Evolutionary conservation across 92 coral and sea anemone species (phyloP).

Genomic region (Metridium senile): DNA sequence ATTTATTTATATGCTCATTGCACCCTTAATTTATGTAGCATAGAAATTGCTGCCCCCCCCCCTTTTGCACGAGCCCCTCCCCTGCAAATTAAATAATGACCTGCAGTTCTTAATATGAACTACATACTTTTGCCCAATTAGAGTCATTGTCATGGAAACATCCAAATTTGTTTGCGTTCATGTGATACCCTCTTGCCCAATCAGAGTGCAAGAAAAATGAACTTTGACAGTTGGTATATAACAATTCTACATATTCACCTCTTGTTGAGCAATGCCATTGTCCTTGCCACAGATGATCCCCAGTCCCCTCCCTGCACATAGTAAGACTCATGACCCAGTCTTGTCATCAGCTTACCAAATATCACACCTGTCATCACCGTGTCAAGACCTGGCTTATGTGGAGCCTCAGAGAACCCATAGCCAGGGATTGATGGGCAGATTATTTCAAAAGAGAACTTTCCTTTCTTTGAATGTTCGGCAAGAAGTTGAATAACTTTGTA

Average conservation of each 20-base stretch:
- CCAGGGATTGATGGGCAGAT: conserved; percentile 99
- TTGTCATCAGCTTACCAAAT: conserved; percentile 80
- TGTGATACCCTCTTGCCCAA: too few relatives aligned
- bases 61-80: too few relatives aligned
- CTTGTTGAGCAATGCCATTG: conserved; percentile 65
- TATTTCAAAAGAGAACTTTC: conserved; percentile 71
- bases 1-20: too few relatives aligned
- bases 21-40: too few relatives aligned
- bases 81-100: too few relatives aligned
- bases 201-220: neutral
- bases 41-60: too few relatives aligned
- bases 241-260: conserved; percentile 63
- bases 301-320: conserved; percentile 98
- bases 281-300: conserved; percentile 76
- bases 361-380: conserved; percentile 65
- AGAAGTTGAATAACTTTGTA: conserved; percentile 75
- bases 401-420: conserved; percentile 85
- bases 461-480: conserved; percentile 35
- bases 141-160: too few relatives aligned
- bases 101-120: too few relatives aligned
- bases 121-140: too few relatives aligned
- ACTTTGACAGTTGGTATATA: neutral
- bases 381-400: conserved; percentile 83
- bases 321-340: conserved; percentile 67
- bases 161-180: too few relatives aligned